Evolutionary conservation across 1,140 invertebrate species (phyloP).

Genomic region (Proctacanthus coquilletti): DNA sequence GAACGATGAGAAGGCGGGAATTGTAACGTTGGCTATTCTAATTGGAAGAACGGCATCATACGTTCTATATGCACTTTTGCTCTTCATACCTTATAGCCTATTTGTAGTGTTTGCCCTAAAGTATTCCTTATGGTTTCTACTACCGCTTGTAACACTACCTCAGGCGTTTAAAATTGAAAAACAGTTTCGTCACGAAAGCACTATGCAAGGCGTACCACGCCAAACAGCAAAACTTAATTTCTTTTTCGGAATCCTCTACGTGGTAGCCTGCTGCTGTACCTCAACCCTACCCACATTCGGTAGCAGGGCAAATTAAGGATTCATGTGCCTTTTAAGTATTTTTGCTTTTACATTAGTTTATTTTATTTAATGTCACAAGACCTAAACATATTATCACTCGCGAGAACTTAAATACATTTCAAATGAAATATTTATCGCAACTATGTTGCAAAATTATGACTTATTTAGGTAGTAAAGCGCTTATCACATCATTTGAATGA

Average conservation of each 20-base stretch:
- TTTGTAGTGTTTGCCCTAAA: conserved; percentile 70
- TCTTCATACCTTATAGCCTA: conserved; percentile 83
- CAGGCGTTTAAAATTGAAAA: conserved; percentile 82
- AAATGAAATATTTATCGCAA: too few species aligned
- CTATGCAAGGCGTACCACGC: conserved; percentile 66
- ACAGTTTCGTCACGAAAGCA: conserved; percentile 61
- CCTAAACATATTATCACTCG: too few species aligned
- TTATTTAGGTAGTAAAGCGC: too few species aligned
- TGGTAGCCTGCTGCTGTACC: conserved; percentile 55
- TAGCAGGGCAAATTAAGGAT: too few species aligned
- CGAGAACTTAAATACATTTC: too few species aligned
- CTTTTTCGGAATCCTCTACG: conserved; percentile 78
- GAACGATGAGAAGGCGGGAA: conserved; percentile 67
- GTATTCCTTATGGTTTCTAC: conserved; percentile 71
- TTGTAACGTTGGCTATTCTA: conserved; percentile 85
- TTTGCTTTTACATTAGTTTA: too few species aligned
- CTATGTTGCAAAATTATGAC: too few species aligned
- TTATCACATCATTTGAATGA: too few species aligned
- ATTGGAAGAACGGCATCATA: conserved; percentile 82
- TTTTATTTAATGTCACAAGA: too few species aligned
- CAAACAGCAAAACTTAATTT: conserved; percentile 82
- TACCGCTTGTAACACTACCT: conserved; percentile 74
- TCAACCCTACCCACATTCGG: conserved; percentile 35
- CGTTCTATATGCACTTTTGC: conserved; percentile 73
- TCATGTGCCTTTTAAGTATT: too few species aligned